Evolutionary conservation across 2,888 invertebrate genomes (phyloP).

Genomic region (Phania funesta): DNA sequence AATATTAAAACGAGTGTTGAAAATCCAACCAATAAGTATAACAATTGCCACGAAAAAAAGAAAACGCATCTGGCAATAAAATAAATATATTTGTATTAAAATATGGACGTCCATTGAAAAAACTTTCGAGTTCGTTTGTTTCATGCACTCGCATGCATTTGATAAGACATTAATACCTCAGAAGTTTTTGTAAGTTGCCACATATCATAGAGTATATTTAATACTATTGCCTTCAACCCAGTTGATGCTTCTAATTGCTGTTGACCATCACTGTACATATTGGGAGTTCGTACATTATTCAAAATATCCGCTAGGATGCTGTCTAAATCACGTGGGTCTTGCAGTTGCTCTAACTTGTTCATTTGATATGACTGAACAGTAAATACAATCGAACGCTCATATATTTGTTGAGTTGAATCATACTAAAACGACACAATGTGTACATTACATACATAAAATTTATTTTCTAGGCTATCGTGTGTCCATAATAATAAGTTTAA

Average conservation of each 20-base stretch:
- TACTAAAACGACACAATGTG: slow-evolving; percentile 68
- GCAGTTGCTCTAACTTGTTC: slow-evolving; percentile 70
- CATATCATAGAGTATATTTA: slow-evolving; percentile 71
- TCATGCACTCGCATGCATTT: not conserved
- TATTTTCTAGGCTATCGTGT: no score
- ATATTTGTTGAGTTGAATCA: slow-evolving; percentile 61
- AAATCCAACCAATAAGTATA: slow-evolving; percentile 68
- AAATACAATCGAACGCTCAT: slow-evolving; percentile 72
- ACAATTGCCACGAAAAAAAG: slow-evolving; percentile 61
- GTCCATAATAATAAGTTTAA: no score
- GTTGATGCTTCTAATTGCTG: slow-evolving; percentile 6
- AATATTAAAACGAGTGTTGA: slow-evolving; percentile 70
- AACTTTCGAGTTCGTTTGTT: not conserved
- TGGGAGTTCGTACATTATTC: slow-evolving; percentile 61
- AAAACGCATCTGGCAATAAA: slow-evolving; percentile 72
- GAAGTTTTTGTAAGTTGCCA: slow-evolving; percentile 69
- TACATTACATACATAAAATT: no score
- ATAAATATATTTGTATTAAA: slow-evolving; percentile 31
- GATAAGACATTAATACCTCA: slow-evolving; percentile 70
- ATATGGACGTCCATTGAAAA: slow-evolving; percentile 1
- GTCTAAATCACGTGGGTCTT: slow-evolving; percentile 76
- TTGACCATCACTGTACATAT: slow-evolving; percentile 38
- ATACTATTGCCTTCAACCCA: slow-evolving; percentile 67
- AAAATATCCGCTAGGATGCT: slow-evolving; percentile 72
- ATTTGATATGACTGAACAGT: slow-evolving; percentile 71